Percentiles rank a stretch among this genome's conserved stretches.
Evolutionary conservation across 2,113 vertebrate species (phyloP).

Genomic region (Bucco capensis): DNA sequence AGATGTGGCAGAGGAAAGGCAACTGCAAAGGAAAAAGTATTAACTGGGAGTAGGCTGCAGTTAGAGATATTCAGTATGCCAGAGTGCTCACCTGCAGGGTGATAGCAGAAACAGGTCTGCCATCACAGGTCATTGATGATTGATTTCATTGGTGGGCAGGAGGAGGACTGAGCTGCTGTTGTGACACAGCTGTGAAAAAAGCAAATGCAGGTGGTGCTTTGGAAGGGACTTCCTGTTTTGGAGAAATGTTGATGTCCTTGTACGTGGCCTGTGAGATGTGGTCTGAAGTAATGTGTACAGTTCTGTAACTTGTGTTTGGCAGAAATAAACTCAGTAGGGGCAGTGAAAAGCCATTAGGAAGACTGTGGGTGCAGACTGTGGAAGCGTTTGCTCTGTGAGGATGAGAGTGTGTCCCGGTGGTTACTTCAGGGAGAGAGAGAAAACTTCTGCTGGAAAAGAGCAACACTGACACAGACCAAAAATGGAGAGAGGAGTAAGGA

Average conservation of each 20-base stretch:
- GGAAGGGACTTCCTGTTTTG: neutral
- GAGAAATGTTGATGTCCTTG: neutral
- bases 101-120: neutral
- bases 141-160: neutral
- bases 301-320: neutral
- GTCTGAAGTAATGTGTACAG: neutral
- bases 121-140: neutral
- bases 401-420: neutral
- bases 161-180: neutral
- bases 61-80: neutral
- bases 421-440: neutral
- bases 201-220: neutral
- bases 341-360: neutral
- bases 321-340: neutral
- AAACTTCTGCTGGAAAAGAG: neutral
- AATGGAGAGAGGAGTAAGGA: neutral
- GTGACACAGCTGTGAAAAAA: neutral
- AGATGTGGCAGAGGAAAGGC: rapidly evolving
- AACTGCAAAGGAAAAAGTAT: neutral
- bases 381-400: neutral
- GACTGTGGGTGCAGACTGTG: neutral
- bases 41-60: neutral
- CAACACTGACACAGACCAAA: neutral
- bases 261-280: neutral
- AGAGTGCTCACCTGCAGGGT: neutral